phyloP scores from a whole-genome alignment of 2,113 vertebrate genomes.

The Petrocephalus zakoni region DNA sequence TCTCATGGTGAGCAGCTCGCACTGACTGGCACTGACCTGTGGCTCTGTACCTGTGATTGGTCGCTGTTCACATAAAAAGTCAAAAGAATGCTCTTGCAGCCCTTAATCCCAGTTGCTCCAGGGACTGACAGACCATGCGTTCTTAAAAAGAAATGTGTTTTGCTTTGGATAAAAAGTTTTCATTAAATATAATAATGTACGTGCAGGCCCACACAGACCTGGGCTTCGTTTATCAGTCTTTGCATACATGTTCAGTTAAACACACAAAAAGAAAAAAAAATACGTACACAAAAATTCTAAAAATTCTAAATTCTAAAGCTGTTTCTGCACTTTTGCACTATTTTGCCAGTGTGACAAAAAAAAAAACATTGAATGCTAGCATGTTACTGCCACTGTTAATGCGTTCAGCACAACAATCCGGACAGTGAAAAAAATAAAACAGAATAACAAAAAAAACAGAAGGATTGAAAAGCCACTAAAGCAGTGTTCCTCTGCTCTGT shows the following conservation, averaged over 20 bases:
- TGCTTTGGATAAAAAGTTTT: background rate
- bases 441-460: too few relatives aligned
- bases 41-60: background rate
- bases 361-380: too few relatives aligned
- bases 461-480: too few relatives aligned
- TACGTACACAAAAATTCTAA: background rate
- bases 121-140: background rate
- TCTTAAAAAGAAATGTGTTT: background rate
- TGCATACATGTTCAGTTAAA: background rate
- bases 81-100: background rate
- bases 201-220: background rate
- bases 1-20: background rate
- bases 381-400: too few relatives aligned
- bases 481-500: too few relatives aligned
- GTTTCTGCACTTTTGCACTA: too few relatives aligned
- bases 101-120: background rate
- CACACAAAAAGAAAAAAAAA: background rate
- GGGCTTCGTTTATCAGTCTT: background rate
- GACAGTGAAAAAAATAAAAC: too few relatives aligned
- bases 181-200: too few relatives aligned
- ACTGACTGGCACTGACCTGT: background rate
- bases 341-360: too few relatives aligned
- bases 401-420: too few relatives aligned
- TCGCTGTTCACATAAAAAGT: background rate
- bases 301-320: too few relatives aligned